These are phyloP conservation scores for Lethrus apterus DNA, from an alignment of 1,140 invertebrate genomes.

Conservation along the genomic window DNA sequence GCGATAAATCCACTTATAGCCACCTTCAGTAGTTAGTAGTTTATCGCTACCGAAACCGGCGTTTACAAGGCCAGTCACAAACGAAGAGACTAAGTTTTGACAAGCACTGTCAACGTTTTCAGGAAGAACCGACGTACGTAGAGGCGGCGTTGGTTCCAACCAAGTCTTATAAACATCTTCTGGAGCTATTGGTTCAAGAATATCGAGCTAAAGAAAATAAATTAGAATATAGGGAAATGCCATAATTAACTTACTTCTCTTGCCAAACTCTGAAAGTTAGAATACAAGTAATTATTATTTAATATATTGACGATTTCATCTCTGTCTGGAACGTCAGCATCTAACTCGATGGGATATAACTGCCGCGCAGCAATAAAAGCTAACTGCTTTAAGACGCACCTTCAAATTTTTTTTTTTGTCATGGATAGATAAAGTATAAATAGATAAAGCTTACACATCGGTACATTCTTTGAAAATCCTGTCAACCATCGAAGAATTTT, in stretches of 20 bases:
- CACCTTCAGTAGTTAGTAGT: constrained; percentile 62
- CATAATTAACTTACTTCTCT: constrained; percentile 57
- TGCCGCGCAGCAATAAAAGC: constrained; percentile 75
- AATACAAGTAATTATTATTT: constrained; percentile 67
- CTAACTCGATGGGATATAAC: constrained; percentile 55
- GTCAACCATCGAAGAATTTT: constrained; percentile 55
- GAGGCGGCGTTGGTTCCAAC: constrained; percentile 58
- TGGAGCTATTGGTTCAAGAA: constrained; percentile 79
- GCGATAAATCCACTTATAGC: constrained; percentile 73
- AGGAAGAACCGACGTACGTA: constrained; percentile 31
- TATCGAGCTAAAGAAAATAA: too few relatives aligned
- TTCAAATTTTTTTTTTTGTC: neutral
- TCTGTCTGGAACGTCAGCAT: constrained; percentile 28
- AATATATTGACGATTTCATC: constrained; percentile 65
- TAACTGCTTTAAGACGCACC: constrained; percentile 47
- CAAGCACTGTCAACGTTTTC: constrained; percentile 64
- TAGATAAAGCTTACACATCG: constrained; percentile 51
- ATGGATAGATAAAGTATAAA: neutral
- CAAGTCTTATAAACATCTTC: constrained; percentile 84
- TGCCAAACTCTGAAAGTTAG: constrained; percentile 66
- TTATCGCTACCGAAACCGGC: constrained; percentile 80
- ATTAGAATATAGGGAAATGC: too few relatives aligned
- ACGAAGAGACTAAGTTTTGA: constrained; percentile 73
- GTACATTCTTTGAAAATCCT: constrained; percentile 60
- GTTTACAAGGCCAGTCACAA: constrained; percentile 86